Base-by-base conservation (phyloP, 2,888 invertebrate species). In the Xylota sylvarum region DNA sequence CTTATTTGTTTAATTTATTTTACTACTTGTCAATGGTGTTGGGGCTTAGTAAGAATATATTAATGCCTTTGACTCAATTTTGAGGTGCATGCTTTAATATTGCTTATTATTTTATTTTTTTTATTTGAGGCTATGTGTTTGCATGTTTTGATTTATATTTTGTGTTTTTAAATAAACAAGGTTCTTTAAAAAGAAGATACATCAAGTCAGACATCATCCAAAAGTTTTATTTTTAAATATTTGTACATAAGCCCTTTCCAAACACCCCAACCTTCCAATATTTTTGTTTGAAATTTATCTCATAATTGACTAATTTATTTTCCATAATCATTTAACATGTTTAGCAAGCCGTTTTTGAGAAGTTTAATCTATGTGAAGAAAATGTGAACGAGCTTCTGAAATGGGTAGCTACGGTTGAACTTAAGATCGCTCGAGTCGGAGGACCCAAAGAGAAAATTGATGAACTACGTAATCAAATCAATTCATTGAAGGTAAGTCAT, bases 281-380 rank as follows among this genome's bases (percentile, higher is more conserved):
- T 17, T 70, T 32, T 64, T 56, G 27, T 17, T 67, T 64, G 2
- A 19, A 56, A 62, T 32, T 12, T 55, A 17, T 60, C 27, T 37
- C 0, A 50, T 19, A 60, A 37, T 35, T 64, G 4, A 46, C 23
- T 74, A 32, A 52, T 73, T 12, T 64, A 56, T 52, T n/a, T 52
- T 70, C 58, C 10, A 6, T 12, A 27, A 7, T 23, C 27, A 48
- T 64, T 67, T 58, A 10, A 46, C 65, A 56, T 60, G 60, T 78
- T 89, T 94, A 98, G 98, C 97, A 97, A 97, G 98, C 98, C 91
- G 97, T 98, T 89, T 97, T 98, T 93, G 98, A 98, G 93, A 97
- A 97, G 93, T 98, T 97, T 94, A 96, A 96, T 91, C 94, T 97
- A 90, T 98, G 97, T 93, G 97, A 97, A 92, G 97, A 97, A 92